Evolutionary conservation across 2,888 invertebrate species (phyloP).

Genomic region (Gandaritis pyraliata): DNA sequence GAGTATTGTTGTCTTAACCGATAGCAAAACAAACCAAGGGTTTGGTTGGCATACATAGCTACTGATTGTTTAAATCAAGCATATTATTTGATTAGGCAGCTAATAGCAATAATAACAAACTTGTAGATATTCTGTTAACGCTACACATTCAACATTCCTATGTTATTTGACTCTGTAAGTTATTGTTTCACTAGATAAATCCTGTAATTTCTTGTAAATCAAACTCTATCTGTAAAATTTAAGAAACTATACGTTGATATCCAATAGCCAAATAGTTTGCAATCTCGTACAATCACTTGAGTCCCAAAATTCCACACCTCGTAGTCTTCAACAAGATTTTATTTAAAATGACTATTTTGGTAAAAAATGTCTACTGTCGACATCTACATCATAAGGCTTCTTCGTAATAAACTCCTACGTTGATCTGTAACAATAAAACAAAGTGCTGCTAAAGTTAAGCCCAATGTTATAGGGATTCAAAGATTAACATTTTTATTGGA

Average conservation of each 20-base stretch:
- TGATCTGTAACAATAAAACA: conserved; percentile 73
- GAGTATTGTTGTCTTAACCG: conserved; percentile 31
- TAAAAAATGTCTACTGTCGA: conserved; percentile 78
- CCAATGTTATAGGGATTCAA: conserved; percentile 27
- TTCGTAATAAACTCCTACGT: conserved; percentile 83
- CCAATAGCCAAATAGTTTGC: conserved; percentile 55
- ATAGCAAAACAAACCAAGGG: conserved; percentile 28
- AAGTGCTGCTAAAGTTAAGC: conserved; percentile 17
- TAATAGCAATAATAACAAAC: conserved; percentile 24
- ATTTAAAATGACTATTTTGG: conserved; percentile 71
- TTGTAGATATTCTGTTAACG: conserved; percentile 9
- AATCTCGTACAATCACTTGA: conserved; percentile 61
- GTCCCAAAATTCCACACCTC: conserved; percentile 73
- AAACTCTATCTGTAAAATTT: conserved; percentile 31
- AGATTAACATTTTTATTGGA: conserved; percentile 34
- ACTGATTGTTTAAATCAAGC: conserved; percentile 31
- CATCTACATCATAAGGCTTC: conserved; percentile 83
- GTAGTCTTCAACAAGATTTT: conserved; percentile 70
- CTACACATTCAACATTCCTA: conserved; percentile 7
- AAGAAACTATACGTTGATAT: conserved; percentile 41
- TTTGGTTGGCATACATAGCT: conserved; percentile 23
- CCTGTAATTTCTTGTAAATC: conserved; percentile 18
- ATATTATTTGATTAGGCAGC: conserved; percentile 34
- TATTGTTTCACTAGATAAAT: conserved; percentile 23
- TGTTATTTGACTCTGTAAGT: conserved; percentile 14